A percentile compares a stretch with the other conserved stretches of the same genome.
Conservation (phyloP, 2,113 vertebrate genomes). For the Sakesphorus luctuosus region DNA sequence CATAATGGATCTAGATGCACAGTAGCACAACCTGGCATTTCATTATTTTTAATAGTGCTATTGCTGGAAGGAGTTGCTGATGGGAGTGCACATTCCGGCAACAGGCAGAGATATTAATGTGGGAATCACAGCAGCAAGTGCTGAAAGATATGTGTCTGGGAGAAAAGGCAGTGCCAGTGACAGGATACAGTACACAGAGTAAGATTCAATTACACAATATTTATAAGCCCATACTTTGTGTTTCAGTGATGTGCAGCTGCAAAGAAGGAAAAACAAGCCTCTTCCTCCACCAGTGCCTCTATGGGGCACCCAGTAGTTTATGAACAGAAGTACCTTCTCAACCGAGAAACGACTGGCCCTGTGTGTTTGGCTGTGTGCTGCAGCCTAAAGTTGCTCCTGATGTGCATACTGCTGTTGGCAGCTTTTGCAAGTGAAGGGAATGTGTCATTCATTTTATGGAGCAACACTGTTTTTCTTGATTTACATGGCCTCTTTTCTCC, state of each 20-base stretch:
- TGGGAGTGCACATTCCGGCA: background rate
- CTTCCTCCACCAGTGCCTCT: background rate
- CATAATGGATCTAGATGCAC: background rate
- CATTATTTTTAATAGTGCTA: constrained; percentile 36
- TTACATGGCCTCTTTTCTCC: background rate
- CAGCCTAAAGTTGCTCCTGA: background rate
- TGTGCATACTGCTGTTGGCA: background rate
- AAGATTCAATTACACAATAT: constrained; percentile 22
- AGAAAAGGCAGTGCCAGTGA: constrained; percentile 19
- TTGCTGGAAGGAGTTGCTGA: constrained; percentile 45
- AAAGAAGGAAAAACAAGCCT: background rate
- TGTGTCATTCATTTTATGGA: background rate
- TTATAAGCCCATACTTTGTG: background rate
- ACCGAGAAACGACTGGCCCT: background rate
- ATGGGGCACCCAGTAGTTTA: background rate
- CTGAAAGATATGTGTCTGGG: constrained; percentile 5
- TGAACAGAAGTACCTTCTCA: background rate
- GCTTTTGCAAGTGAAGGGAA: background rate
- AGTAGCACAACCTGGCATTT: constrained; percentile 22
- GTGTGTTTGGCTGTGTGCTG: background rate
- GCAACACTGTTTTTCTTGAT: background rate
- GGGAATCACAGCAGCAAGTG: background rate
- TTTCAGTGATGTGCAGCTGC: background rate
- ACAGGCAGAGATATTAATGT: background rate
- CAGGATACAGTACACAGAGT: background rate